These are phyloP conservation scores for Halcyon smyrnensis DNA, from an alignment of 2,797 vertebrate species.

Conservation along the genomic window DNA sequence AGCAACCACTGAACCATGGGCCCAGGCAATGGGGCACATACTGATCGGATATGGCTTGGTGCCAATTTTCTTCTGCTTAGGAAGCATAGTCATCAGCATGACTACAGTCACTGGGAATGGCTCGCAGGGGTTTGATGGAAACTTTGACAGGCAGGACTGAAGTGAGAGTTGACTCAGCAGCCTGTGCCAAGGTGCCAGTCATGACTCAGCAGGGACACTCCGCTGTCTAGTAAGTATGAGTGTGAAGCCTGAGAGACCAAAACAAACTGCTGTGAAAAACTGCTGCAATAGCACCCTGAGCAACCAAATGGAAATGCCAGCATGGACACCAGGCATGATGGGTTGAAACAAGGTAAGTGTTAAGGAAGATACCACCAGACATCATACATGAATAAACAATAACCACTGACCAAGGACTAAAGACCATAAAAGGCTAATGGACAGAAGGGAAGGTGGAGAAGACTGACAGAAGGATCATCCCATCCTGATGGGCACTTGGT, in stretches of 20 bases:
- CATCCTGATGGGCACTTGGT: neutral
- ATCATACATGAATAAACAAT: slow-evolving; percentile 9
- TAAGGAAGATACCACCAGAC: slow-evolving; percentile 1
- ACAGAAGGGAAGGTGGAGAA: slow-evolving; percentile 54
- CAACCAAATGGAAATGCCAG: neutral
- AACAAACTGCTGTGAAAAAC: neutral
- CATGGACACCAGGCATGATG: neutral
- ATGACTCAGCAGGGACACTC: neutral
- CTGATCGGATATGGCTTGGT: neutral
- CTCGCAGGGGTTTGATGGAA: neutral
- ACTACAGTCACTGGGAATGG: neutral
- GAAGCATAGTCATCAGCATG: neutral
- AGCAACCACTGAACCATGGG: neutral
- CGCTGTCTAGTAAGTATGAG: neutral
- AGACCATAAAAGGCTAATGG: neutral
- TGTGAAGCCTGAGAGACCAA: neutral
- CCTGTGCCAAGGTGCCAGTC: neutral
- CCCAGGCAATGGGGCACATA: neutral
- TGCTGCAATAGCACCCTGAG: neutral
- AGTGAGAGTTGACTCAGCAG: neutral
- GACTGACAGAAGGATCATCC: neutral
- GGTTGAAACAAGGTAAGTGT: neutral
- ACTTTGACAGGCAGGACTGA: neutral
- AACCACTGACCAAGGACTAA: neutral
- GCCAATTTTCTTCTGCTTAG: neutral